Evolutionary conservation across 2,888 invertebrate genomes (phyloP).

Genomic region (Tortrix viridana): DNA sequence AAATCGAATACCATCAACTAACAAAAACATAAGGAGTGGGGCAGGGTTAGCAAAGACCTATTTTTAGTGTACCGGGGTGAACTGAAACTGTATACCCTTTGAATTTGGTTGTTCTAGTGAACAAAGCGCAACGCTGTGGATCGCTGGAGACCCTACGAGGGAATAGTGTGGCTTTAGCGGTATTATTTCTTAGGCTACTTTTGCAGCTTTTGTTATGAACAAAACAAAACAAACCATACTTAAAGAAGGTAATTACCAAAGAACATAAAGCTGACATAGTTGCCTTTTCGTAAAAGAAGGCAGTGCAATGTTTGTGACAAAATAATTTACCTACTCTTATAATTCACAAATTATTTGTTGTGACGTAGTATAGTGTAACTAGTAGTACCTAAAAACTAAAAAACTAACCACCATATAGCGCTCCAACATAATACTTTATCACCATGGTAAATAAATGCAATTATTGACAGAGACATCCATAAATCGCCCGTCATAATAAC

Average conservation of each 20-base stretch:
- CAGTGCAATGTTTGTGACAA: too few species aligned
- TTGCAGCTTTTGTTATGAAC: too few species aligned
- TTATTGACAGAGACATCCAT: constrained; percentile 29
- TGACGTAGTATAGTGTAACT: too few species aligned
- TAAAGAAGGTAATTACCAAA: too few species aligned
- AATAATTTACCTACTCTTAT: too few species aligned
- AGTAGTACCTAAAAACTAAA: too few species aligned
- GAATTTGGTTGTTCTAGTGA: constrained; percentile 25
- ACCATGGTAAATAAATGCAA: constrained; percentile 8
- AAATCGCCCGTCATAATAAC: constrained; percentile 30
- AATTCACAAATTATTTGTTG: too few species aligned
- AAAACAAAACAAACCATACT: too few species aligned
- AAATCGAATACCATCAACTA: constrained; percentile 22
- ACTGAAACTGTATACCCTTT: constrained; percentile 28
- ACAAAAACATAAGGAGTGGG: constrained; percentile 12
- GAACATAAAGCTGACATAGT: too few species aligned
- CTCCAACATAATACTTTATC: background rate
- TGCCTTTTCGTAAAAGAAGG: too few species aligned
- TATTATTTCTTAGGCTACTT: constrained; percentile 24
- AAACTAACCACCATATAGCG: too few species aligned
- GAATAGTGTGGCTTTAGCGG: constrained; percentile 9
- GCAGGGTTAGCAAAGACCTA: constrained; percentile 17
- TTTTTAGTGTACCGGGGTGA: constrained; percentile 15
- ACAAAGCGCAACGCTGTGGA: constrained; percentile 24
- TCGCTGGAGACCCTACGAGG: constrained; percentile 23